These are phyloP conservation scores for Myathropa florea DNA, from an alignment of 2,888 invertebrate species.

Conservation along the genomic window DNA sequence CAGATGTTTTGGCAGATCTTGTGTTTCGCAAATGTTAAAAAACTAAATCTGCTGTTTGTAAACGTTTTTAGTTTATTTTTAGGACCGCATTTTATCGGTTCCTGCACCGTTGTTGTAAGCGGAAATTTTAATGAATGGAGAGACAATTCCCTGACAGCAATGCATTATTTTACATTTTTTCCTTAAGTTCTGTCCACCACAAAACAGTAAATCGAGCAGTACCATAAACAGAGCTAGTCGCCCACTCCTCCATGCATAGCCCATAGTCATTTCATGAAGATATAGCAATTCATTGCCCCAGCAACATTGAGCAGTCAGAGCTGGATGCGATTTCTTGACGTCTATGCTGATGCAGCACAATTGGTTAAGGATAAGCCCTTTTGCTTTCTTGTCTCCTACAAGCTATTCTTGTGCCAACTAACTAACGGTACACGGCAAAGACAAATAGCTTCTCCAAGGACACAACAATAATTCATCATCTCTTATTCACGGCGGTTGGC, in stretches of 20 bases:
- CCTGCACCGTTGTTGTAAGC: too few relatives aligned
- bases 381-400: background rate
- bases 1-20: too few relatives aligned
- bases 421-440: background rate
- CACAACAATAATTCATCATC: constrained; percentile 64
- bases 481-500: constrained; percentile 48
- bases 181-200: background rate
- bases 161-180: too few relatives aligned
- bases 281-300: background rate
- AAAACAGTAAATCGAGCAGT: background rate
- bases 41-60: too few relatives aligned
- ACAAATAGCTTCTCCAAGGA: constrained; percentile 56
- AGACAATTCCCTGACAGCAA: too few relatives aligned
- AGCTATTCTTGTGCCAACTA: background rate
- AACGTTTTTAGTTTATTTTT: too few relatives aligned
- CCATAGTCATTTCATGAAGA: background rate
- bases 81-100: too few relatives aligned
- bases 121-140: too few relatives aligned
- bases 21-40: too few relatives aligned
- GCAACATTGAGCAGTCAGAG: background rate
- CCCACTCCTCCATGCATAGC: background rate
- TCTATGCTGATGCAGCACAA: background rate
- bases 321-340: background rate
- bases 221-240: too few relatives aligned
- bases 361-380: background rate